A percentile compares a stretch with the other conserved stretches of the same genome.
Evolutionary conservation across 2,113 vertebrate genomes (phyloP).

Genomic region (Danio rerio): GRCz12tu NC_133184.1:8111001-8111500

Average conservation of each 20-base stretch:
- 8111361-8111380: too few species aligned
- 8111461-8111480: slow-evolving; percentile 47
- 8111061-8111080: too few species aligned
- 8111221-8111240: slow-evolving; percentile 87
- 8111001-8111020: too few species aligned
- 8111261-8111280: slow-evolving; percentile 82
- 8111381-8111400: too few species aligned
- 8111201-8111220: slow-evolving; percentile 89
- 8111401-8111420: not conserved
- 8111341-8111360: slow-evolving; percentile 31
- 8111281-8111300: slow-evolving; percentile 83
- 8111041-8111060: too few species aligned
- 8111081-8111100: too few species aligned
- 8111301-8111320: slow-evolving; percentile 90
- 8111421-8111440: slow-evolving; percentile 46
- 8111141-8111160: too few species aligned
- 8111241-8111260: slow-evolving; percentile 88
- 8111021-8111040: too few species aligned
- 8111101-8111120: too few species aligned
- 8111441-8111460: slow-evolving; percentile 58
- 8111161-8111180: too few species aligned
- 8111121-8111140: too few species aligned
- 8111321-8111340: slow-evolving; percentile 82
- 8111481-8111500: slow-evolving; percentile 52
- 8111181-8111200: too few species aligned